Evolutionary conservation across 2,797 vertebrate genomes (phyloP), one percentile per base, ranked within the genome.

Genomic region (Natrix natrix): DNA sequence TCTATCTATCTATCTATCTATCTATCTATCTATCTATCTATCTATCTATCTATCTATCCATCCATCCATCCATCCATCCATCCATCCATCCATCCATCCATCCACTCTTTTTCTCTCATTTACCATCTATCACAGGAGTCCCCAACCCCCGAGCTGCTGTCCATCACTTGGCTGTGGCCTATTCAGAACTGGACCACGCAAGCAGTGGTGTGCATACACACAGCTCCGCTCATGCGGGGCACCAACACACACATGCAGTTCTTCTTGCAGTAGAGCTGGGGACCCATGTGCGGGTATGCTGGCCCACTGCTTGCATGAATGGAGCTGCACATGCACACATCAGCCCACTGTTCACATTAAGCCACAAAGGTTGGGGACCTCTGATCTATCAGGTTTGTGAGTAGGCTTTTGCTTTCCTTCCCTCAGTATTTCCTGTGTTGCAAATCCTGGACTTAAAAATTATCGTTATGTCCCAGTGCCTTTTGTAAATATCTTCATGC

Each of bases 91-190:
- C 8, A 10, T 37, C 16, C 20, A 8, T 8, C 26, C 43, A 13
- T 52, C 48, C 6, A 7, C 22, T 43, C 1, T 26, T 28, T 54
- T 14, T 54, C 20, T 55, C 52, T 55, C 52, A 87, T 32, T 69
- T 74, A 37, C 32, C 16, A 74, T 37, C 66, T 32, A 74, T 74
- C 14, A 74, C 66, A 69, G n/a, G 66, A 32, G 6, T 69, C n/a
- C 16, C n/a, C 28, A n/a, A n/a, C 5, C 0, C 28, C 8, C 8
- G 22, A 3, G 60, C 8, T 0, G 1, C 24, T 10, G 60, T 10
- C 24, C 8, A 61, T 24, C 24, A 1, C 24, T 8, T 3, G 61
- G 10, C 26, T 63, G 26, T 74, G n/a, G n/a, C 14, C n/a, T 74
- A 17, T 37, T 74, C 66, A 74, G 14, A 74, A 74, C 2, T 2